These are phyloP conservation scores for Sebastes melanostomus DNA, from an alignment of 2,797 vertebrate species.

Conservation along the genomic window DNA sequence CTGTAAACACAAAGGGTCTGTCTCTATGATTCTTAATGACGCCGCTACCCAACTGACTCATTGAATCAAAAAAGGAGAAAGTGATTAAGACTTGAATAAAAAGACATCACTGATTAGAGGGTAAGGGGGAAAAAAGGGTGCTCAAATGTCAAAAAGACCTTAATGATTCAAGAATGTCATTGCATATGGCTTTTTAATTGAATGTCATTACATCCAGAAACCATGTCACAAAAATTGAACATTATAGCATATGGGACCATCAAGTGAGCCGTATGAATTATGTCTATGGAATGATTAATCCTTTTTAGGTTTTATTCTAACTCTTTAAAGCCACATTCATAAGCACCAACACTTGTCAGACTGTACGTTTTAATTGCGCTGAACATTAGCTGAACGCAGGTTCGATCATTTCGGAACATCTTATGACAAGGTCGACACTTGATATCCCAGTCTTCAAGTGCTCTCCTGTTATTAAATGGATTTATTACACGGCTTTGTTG, in stretches of 20 bases:
- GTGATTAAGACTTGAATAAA: constrained; percentile 13
- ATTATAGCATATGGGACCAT: constrained; percentile 65
- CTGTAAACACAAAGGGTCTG: constrained; percentile 3
- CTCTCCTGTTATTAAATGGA: constrained; percentile 12
- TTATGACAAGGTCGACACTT: constrained; percentile 47
- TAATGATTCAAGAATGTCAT: constrained; percentile 63
- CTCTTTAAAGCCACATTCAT: constrained; percentile 30
- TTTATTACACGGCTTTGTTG: neutral
- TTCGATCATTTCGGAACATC: constrained; percentile 36
- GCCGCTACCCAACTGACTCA: neutral
- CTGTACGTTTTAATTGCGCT: constrained; percentile 47
- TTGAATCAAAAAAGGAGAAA: neutral
- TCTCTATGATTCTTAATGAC: neutral
- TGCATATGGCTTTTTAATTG: constrained; percentile 74
- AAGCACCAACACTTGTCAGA: neutral
- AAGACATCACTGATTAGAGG: constrained; percentile 23
- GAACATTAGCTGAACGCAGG: constrained; percentile 42
- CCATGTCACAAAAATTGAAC: constrained; percentile 58
- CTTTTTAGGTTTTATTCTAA: constrained; percentile 33
- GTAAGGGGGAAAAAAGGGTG: neutral
- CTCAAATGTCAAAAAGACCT: constrained; percentile 56
- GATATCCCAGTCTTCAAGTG: neutral
- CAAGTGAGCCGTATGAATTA: constrained; percentile 46
- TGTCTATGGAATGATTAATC: constrained; percentile 47
- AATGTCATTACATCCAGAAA: constrained; percentile 65